Evolutionary conservation across 2,888 invertebrate species (phyloP).

Genomic region (Carabus problematicus): DNA sequence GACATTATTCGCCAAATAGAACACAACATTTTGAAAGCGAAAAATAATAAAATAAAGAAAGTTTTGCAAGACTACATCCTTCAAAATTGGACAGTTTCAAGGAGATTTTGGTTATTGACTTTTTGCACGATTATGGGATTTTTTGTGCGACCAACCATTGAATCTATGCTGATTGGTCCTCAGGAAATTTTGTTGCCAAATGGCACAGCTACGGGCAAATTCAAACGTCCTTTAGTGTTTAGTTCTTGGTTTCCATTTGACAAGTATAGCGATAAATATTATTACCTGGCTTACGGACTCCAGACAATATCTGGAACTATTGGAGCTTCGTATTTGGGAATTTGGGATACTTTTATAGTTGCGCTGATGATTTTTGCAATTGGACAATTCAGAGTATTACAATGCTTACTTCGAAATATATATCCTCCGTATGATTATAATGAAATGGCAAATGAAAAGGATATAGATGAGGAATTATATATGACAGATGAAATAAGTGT

Average conservation of each 20-base stretch:
- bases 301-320: conserved; percentile 44
- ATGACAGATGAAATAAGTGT: conserved; percentile 8
- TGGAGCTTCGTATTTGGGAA: conserved; percentile 44
- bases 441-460: background rate
- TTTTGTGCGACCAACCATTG: conserved; percentile 25
- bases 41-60: conserved; percentile 9
- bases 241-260: conserved; percentile 40
- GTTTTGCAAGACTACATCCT: conserved; percentile 26
- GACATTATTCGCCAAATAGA: conserved; percentile 31
- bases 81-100: conserved; percentile 28
- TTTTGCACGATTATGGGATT: conserved; percentile 30
- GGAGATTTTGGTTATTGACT: conserved; percentile 28
- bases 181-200: conserved; percentile 32
- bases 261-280: conserved; percentile 17
- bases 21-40: conserved; percentile 9
- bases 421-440: conserved; percentile 14
- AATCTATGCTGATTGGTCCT: conserved; percentile 17
- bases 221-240: conserved; percentile 32
- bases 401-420: conserved; percentile 30
- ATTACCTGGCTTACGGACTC: conserved; percentile 22
- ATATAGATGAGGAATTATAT: background rate
- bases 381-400: conserved; percentile 42
- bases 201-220: conserved; percentile 31
- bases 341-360: conserved; percentile 43
- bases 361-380: conserved; percentile 39